Conservation (phyloP, 2,888 invertebrate genomes). For the Coremacera marginata region DNA sequence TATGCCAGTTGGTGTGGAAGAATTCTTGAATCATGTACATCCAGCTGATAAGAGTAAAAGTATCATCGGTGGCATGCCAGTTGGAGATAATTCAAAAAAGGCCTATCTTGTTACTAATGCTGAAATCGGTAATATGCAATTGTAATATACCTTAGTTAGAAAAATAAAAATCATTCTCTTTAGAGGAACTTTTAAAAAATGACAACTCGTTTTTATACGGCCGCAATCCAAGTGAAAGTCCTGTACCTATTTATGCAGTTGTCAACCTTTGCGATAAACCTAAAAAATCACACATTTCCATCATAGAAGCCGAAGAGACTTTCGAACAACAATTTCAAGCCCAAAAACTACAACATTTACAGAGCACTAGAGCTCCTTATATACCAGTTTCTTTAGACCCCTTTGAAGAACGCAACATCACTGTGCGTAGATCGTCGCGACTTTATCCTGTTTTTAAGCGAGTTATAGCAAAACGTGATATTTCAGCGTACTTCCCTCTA, state of each 20-base stretch:
- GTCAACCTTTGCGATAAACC: slow-evolving; percentile 70
- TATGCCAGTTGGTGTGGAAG: slow-evolving; percentile 74
- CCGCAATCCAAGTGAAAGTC: slow-evolving; percentile 71
- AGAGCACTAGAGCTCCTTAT: slow-evolving; percentile 61
- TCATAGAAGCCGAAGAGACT: neutral
- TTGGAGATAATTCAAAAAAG: slow-evolving; percentile 67
- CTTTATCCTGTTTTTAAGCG: slow-evolving; percentile 62
- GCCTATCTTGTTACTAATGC: slow-evolving; percentile 71
- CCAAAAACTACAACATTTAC: slow-evolving; percentile 1
- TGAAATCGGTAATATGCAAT: slow-evolving; percentile 66
- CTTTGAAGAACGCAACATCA: slow-evolving; percentile 57
- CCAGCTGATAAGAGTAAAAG: slow-evolving; percentile 64
- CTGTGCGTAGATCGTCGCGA: slow-evolving; percentile 61
- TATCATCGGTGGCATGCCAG: slow-evolving; percentile 57
- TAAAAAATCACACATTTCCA: neutral
- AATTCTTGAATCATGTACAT: slow-evolving; percentile 74
- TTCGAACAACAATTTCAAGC: neutral
- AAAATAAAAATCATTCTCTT: slow-evolving; percentile 40
- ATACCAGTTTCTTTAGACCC: slow-evolving; percentile 65
- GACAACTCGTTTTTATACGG: slow-evolving; percentile 74
- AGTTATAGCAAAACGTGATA: slow-evolving; percentile 49
- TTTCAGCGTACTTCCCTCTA: slow-evolving; percentile 18
- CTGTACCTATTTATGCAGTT: slow-evolving; percentile 75
- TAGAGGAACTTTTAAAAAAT: slow-evolving; percentile 63
- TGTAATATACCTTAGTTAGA: neutral